Evolutionary conservation across 1,140 invertebrate genomes (phyloP).

Genomic region (Nomia melanderi): DNA sequence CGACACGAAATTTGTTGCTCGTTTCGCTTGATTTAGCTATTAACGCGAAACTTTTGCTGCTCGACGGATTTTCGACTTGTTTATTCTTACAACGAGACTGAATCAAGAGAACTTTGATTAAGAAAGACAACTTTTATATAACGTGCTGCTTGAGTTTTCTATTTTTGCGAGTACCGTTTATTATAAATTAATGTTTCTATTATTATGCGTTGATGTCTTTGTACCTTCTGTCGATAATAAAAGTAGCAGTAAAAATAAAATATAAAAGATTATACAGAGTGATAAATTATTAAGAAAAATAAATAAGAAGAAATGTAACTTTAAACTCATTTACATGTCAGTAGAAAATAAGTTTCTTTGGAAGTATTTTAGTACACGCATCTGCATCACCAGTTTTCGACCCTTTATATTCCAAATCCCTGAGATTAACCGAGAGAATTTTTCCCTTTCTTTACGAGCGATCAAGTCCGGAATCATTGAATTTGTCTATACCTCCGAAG

Average conservation of each 20-base stretch:
- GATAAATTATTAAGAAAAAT: too few relatives aligned
- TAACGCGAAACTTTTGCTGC: background rate
- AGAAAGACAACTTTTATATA: too few relatives aligned
- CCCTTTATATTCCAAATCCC: background rate
- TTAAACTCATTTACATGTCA: too few relatives aligned
- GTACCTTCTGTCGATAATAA: too few relatives aligned
- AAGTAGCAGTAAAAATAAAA: background rate
- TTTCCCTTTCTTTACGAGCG: conserved; percentile 32
- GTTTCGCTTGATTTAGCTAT: background rate
- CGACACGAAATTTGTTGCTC: conserved; percentile 2
- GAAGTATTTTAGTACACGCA: background rate
- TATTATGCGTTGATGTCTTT: too few relatives aligned
- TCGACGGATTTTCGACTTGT: background rate
- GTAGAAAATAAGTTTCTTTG: background rate
- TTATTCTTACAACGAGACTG: background rate
- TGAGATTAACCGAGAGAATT: background rate
- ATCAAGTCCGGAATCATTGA: conserved; percentile 21
- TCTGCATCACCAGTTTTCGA: conserved; percentile 1
- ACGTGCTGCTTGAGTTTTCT: too few relatives aligned
- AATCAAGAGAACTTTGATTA: background rate
- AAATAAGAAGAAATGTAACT: too few relatives aligned
- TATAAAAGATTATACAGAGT: background rate
- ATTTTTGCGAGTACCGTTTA: too few relatives aligned
- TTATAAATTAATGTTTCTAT: too few relatives aligned
- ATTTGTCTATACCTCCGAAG: conserved; percentile 7